Base-by-base conservation (phyloP, 2,113 vertebrate species). In the Toxotes jaculatrix region DNA sequence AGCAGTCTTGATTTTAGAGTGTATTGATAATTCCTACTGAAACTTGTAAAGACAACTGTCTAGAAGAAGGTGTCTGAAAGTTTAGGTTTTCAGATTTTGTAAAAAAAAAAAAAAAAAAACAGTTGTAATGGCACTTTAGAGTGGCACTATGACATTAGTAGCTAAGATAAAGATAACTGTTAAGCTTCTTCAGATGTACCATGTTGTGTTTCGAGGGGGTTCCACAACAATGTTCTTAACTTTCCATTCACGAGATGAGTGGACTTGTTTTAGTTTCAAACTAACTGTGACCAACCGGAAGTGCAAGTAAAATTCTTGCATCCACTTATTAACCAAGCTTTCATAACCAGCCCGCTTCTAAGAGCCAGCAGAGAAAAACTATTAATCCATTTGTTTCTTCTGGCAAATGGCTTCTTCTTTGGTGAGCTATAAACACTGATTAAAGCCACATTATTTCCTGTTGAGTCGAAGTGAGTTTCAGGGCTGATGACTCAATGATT, bases 381-480 rank as follows among this genome's bases (percentile, higher is more conserved):
- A 67, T 74, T n/a, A 47, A 63, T 74, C 42, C 36, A 34, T 82
- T 79, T 31, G 45, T 74, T 73, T 60, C 34, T 10, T 75, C 27
- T 69, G 68, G 77, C 64, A 77, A 76, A 80, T 9, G 9, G 38
- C 23, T 71, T 76, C 45, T 67, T 63, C 4, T 59, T 43, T 40
- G 60, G 27, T 78, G 45, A 59, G 5, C 16, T 55, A 36, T 63
- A 51, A 77, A 67, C 49, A 49, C 11, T 57, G 60, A 88, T 83
- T 87, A 86, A 83, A 53, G 45, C 43, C 65, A 70, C 75, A 70
- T 69, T 74, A 80, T 70, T 82, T 84, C 77, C 66, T 36, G 42
- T 66, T 66, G 74, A 68, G 38, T 74, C 72, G 67, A 69, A 79
- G 47, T 8, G 55, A 38, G 60, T 71, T 47, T 53, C 31, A 38